Evolutionary conservation across 2,113 vertebrate genomes (phyloP).

Genomic region (Oryzias celebensis): DNA sequence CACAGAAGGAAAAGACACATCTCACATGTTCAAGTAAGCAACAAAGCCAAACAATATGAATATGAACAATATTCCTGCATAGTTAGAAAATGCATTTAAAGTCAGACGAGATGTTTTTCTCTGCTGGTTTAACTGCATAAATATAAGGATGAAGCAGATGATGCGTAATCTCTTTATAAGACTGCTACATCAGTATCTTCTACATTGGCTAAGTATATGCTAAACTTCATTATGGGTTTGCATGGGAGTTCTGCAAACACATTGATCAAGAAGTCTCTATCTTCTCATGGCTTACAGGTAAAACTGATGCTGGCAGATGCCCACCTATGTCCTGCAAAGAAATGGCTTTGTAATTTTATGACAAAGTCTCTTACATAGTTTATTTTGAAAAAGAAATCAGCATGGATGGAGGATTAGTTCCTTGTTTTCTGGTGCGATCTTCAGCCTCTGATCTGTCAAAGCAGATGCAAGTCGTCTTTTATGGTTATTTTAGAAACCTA

Average conservation of each 20-base stretch:
- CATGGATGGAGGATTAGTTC: not conserved
- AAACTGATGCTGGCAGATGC: slow-evolving; percentile 6
- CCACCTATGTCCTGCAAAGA: slow-evolving; percentile 10
- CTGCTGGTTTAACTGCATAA: slow-evolving; percentile 32
- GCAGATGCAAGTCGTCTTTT: slow-evolving; percentile 44
- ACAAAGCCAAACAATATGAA: slow-evolving; percentile 24
- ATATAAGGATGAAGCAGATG: slow-evolving; percentile 45
- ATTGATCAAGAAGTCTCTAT: not conserved
- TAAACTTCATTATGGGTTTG: slow-evolving; percentile 17
- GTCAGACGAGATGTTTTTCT: slow-evolving; percentile 14
- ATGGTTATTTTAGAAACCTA: slow-evolving; percentile 38
- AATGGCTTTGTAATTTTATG: slow-evolving; percentile 16
- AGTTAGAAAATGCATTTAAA: slow-evolving; percentile 64
- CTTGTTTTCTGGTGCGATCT: slow-evolving; percentile 36
- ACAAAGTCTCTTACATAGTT: not conserved
- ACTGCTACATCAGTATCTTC: slow-evolving; percentile 38
- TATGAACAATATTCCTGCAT: slow-evolving; percentile 65
- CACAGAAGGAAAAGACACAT: slow-evolving; percentile 34
- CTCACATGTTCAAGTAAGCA: slow-evolving; percentile 32
- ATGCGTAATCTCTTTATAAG: slow-evolving; percentile 18
- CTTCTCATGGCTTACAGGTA: slow-evolving; percentile 19
- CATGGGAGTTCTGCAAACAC: slow-evolving; percentile 17
- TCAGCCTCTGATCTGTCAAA: slow-evolving; percentile 45
- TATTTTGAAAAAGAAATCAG: no score
- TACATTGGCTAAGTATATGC: slow-evolving; percentile 15